phyloP scores from a whole-genome alignment of 2,888 invertebrate species.

The Agrypnus murinus region DNA sequence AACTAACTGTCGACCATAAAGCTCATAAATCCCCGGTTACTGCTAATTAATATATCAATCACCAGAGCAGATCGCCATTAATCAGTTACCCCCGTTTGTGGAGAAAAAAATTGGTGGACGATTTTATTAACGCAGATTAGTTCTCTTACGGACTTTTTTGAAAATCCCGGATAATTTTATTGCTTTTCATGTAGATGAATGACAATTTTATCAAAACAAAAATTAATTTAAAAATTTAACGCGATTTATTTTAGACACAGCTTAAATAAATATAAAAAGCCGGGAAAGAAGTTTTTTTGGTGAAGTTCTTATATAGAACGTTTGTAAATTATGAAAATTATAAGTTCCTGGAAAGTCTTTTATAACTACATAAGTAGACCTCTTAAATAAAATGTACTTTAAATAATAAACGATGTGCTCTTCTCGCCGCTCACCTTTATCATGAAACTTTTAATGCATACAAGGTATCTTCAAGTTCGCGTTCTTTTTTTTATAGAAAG shows the following conservation, averaged over 20 bases:
- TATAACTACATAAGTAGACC: slow-evolving; percentile 42
- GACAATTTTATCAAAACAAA: slow-evolving; percentile 29
- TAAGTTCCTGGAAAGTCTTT: slow-evolving; percentile 39
- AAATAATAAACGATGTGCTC: slow-evolving; percentile 52
- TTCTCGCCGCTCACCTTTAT: slow-evolving; percentile 31
- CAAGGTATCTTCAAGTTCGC: slow-evolving; percentile 34
- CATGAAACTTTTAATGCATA: slow-evolving; percentile 37
- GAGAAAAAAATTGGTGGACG: slow-evolving; percentile 38
- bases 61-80: slow-evolving; percentile 52
- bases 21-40: slow-evolving; percentile 53
- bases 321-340: slow-evolving; percentile 41
- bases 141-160: slow-evolving; percentile 18
- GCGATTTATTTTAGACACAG: slow-evolving; percentile 14
- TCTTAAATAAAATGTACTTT: slow-evolving; percentile 52
- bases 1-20: slow-evolving; percentile 31
- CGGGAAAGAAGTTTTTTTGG: not conserved
- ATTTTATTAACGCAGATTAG: slow-evolving; percentile 43
- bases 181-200: slow-evolving; percentile 19
- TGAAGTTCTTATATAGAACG: slow-evolving; percentile 10
- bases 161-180: slow-evolving; percentile 36
- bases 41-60: slow-evolving; percentile 58
- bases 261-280: slow-evolving; percentile 10
- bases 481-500: slow-evolving; percentile 14
- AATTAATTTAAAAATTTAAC: no score
- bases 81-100: slow-evolving; percentile 46